Base-by-base conservation (phyloP, 2,797 vertebrate species). In the Poecilia velifera region DNA sequence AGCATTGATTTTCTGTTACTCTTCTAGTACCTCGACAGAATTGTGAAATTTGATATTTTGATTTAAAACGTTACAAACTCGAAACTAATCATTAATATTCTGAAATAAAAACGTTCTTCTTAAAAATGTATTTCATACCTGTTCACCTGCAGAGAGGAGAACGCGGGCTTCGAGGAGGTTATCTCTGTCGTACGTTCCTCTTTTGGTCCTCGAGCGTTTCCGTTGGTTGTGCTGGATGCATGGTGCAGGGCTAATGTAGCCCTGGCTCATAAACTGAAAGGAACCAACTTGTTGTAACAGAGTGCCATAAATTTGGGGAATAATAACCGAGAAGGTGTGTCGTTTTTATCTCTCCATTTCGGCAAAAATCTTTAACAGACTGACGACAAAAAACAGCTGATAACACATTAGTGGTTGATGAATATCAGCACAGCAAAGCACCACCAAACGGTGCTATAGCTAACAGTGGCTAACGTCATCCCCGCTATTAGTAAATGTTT, bases 401-500 rank as follows among this genome's bases (percentile, higher is more conserved):
- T 6, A 73, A 64, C 31, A 49, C 18, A 25, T n/a, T 13, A 62
- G 20, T 59, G 12, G 71, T 25, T 3, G 34, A 31, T 59, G 39
- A 3, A 51, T 31, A n/a, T 31, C 66, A 47, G 3, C 59, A 46
- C 8, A 72, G 73, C n/a, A 70, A 49, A 66, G 55, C 31, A 73
- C 72, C 59, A 43, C 53, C 51, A 34, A 73, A 59, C 18, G 18
- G 43, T 7, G 77, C 82, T 78, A 16, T 28, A 66, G 90, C 86
- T 90, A 88, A 34, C 74, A 1, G 68, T 16, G 5, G 86, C 85
- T 85, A 81, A 53, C 45, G 74, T 25, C 75, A 68, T 41, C 76
- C 10, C 39, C 9, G 71, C 1, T 74, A 39, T 7, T 3, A 68
- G 16, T 45, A 12, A 64, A 51, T 71, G 31, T 46, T 83, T 77